Percentiles rank a stretch among this genome's conserved stretches.
Evolutionary conservation across 2,113 vertebrate genomes (phyloP).

Genomic region (Chionis minor): DNA sequence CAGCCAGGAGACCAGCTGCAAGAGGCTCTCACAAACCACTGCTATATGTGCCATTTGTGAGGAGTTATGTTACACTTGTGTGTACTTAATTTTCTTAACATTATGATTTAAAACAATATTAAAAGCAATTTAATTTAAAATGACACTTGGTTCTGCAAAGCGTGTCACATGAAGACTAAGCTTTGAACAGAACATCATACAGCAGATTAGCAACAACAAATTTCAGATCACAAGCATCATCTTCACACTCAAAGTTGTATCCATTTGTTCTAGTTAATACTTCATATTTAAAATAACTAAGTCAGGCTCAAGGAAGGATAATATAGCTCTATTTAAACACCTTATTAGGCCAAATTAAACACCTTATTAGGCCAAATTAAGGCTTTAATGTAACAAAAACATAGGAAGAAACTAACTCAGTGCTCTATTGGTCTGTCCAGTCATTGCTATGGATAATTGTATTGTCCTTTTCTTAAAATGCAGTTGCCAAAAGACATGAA

Average conservation of each 20-base stretch:
- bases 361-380: constrained; percentile 9
- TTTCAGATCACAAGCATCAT: neutral
- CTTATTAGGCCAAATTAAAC: neutral
- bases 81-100: neutral
- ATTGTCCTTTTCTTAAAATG: neutral
- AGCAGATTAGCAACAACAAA: neutral
- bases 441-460: neutral
- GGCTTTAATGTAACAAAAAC: neutral
- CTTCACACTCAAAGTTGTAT: neutral
- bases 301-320: neutral
- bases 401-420: neutral
- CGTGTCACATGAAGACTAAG: neutral
- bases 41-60: accelerated
- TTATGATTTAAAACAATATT: neutral
- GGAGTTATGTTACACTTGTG: accelerated
- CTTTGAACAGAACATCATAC: neutral
- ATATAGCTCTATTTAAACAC: neutral
- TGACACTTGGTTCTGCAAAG: neutral
- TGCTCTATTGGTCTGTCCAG: neutral
- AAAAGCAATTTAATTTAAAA: neutral
- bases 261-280: neutral
- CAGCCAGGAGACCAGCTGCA: neutral
- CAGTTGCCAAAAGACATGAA: neutral
- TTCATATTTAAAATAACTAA: neutral
- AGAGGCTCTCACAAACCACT: neutral